phyloP scores from a whole-genome alignment of 2,888 invertebrate species.

The Lymantria dispar region DNA sequence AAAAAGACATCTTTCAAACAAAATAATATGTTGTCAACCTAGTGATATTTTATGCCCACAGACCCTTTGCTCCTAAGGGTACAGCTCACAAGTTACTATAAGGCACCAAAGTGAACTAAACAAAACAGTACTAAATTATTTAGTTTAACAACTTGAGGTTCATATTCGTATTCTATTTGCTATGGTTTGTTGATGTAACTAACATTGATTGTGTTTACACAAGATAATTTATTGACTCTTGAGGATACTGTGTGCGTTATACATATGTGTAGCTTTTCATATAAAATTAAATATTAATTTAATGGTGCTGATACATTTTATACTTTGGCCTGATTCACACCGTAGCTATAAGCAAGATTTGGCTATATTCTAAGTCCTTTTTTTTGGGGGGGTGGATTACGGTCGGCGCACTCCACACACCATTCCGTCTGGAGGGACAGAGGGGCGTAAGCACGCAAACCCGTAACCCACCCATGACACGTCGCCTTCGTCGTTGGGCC shows the following conservation, averaged over 20 bases:
- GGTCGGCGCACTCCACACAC: too few relatives aligned
- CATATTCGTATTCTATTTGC: constrained; percentile 26
- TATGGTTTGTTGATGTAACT: constrained; percentile 18
- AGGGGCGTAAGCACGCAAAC: too few relatives aligned
- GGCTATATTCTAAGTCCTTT: too few relatives aligned
- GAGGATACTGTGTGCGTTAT: background rate
- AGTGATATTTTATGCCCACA: constrained; percentile 34
- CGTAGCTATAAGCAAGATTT: too few relatives aligned
- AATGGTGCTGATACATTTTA: too few relatives aligned
- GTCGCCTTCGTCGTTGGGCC: too few relatives aligned
- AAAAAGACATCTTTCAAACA: constrained; percentile 17
- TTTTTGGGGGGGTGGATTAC: too few relatives aligned
- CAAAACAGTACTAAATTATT: constrained; percentile 41
- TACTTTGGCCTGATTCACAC: too few relatives aligned
- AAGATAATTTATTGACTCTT: constrained; percentile 19
- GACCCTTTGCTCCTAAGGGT: constrained; percentile 23
- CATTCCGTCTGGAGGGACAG: too few relatives aligned
- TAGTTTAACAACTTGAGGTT: constrained; percentile 31
- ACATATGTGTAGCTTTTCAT: too few relatives aligned
- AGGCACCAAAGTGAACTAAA: constrained; percentile 20
- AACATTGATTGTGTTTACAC: constrained; percentile 19
- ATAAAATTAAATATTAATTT: background rate
- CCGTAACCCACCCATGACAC: too few relatives aligned
- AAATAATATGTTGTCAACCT: constrained; percentile 35
- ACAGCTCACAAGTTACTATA: constrained; percentile 22